Evolutionary conservation across 2,888 invertebrate species (phyloP).

Genomic region (Adelognathus sp.): DNA sequence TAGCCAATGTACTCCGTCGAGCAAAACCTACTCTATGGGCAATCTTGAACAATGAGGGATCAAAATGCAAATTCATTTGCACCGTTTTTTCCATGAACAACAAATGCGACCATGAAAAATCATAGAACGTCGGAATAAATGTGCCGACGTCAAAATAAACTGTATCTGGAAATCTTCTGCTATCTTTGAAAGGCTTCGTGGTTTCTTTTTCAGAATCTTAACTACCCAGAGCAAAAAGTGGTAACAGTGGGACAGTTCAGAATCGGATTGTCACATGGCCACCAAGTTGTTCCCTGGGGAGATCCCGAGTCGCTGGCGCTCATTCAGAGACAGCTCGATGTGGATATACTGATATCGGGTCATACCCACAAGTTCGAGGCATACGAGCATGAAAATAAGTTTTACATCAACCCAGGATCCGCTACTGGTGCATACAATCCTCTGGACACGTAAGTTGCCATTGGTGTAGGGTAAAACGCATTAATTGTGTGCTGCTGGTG

Average conservation of each 20-base stretch:
- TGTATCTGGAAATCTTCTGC: neutral
- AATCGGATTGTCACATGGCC: conserved; percentile 98
- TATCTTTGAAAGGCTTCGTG: neutral
- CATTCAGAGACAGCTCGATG: conserved; percentile 97
- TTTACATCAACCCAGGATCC: conserved; percentile 99
- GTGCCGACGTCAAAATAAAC: too few relatives aligned
- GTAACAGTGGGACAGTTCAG: conserved; percentile 99
- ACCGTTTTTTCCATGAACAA: too few relatives aligned
- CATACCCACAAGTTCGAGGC: conserved; percentile 99
- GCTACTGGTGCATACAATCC: conserved; percentile 99
- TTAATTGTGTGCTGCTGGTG: too few relatives aligned
- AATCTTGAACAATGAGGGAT: too few relatives aligned
- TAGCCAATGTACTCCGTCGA: too few relatives aligned
- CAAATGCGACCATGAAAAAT: too few relatives aligned
- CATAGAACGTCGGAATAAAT: too few relatives aligned
- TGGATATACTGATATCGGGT: conserved; percentile 99
- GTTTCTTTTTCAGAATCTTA: conserved; percentile 87
- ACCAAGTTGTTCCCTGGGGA: conserved; percentile 99
- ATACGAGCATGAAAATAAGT: conserved; percentile 98
- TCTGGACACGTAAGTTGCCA: conserved; percentile 88
- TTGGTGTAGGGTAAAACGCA: too few relatives aligned
- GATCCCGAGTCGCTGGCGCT: conserved; percentile 96
- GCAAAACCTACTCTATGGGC: too few relatives aligned
- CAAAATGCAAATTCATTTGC: too few relatives aligned
- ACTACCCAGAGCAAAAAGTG: conserved; percentile 98